Conservation (phyloP, 2,888 invertebrate species). For the Cordilura impudica region DNA sequence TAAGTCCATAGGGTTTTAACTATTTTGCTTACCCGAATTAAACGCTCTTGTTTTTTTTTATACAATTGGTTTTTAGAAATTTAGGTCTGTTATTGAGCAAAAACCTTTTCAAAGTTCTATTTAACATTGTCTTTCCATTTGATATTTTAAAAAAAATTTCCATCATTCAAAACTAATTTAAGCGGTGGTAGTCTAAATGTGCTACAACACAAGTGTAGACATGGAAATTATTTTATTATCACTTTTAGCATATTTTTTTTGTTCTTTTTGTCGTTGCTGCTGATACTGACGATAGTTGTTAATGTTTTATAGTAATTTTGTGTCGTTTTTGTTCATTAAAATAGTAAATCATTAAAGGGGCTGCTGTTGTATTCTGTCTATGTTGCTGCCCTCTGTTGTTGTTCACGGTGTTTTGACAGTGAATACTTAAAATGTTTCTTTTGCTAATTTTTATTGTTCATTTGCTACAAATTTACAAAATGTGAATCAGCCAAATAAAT, state of each 20-base stretch:
- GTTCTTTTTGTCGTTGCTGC: no score
- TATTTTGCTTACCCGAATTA: no score
- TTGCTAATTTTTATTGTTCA: neutral
- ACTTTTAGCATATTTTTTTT: neutral
- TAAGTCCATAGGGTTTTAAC: no score
- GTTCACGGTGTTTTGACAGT: neutral
- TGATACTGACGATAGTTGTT: neutral
- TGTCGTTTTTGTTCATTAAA: neutral
- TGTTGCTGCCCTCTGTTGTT: neutral
- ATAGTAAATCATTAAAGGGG: neutral
- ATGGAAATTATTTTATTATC: slow-evolving; percentile 20
- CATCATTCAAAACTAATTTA: no score
- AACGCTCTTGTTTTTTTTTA: no score
- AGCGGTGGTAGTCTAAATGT: no score
- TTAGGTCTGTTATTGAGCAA: no score
- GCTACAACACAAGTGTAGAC: neutral
- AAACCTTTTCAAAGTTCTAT: no score
- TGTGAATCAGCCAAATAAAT: neutral
- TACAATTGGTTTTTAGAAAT: no score
- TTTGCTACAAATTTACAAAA: neutral
- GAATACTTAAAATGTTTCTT: neutral
- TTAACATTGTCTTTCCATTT: no score
- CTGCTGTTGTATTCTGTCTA: neutral
- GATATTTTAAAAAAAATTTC: no score
- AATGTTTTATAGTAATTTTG: neutral